Conservation (phyloP, 2,888 invertebrate genomes). For the Chydorus sphaericus region DNA sequence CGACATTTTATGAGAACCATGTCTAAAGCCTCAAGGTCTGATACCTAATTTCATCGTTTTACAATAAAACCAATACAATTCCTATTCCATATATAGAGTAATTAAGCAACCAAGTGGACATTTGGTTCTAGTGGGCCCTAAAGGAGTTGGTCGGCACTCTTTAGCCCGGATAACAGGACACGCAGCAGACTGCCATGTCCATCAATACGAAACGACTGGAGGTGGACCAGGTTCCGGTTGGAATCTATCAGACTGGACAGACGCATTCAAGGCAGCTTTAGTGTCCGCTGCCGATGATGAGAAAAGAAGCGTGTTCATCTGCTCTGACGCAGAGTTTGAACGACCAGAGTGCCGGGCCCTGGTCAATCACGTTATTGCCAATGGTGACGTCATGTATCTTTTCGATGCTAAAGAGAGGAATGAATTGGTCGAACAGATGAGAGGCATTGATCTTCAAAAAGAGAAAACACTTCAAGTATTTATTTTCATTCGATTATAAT, state of each 20-base stretch:
- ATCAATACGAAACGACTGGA: constrained; percentile 5
- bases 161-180: constrained; percentile 78
- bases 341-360: background rate
- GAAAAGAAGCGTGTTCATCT: constrained; percentile 10
- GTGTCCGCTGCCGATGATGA: constrained; percentile 8
- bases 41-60: too few species aligned
- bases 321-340: constrained; percentile 3
- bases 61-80: too few species aligned
- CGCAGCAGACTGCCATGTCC: constrained; percentile 78
- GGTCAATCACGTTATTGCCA: background rate
- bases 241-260: constrained; percentile 1
- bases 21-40: background rate
- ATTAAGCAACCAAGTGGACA: constrained; percentile 84
- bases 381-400: constrained; percentile 10
- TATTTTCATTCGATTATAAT: background rate
- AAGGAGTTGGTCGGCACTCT: constrained; percentile 86
- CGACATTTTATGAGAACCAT: background rate
- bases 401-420: constrained; percentile 5
- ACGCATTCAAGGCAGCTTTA: background rate
- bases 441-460: constrained; percentile 65
- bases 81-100: too few species aligned
- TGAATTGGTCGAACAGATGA: constrained; percentile 86
- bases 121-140: constrained; percentile 76
- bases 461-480: constrained; percentile 56
- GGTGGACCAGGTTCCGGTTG: background rate